phyloP scores from a whole-genome alignment of 2,888 invertebrate species.

The Malacosoma neustria region DNA sequence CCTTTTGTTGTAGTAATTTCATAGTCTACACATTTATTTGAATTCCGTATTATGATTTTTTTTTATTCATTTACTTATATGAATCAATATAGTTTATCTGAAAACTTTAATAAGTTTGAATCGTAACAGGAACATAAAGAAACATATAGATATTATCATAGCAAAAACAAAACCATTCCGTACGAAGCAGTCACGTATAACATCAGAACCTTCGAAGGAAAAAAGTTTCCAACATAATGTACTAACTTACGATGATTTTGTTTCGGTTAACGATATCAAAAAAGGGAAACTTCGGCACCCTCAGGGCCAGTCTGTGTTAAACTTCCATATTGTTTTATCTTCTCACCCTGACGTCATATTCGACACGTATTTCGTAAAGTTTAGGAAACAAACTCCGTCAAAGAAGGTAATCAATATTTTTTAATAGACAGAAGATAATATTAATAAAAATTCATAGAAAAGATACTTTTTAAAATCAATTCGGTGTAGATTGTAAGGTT shows the following conservation, averaged over 20 bases:
- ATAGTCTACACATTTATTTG: no score
- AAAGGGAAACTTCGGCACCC: conserved; percentile 1
- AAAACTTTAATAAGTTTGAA: no score
- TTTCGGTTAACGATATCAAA: not conserved
- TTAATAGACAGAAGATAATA: not conserved
- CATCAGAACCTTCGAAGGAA: not conserved
- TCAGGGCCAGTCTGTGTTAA: conserved; percentile 1
- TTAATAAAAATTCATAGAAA: no score
- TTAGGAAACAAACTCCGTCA: not conserved
- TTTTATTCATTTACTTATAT: no score
- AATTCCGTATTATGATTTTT: no score
- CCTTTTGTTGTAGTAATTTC: no score
- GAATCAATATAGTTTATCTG: no score
- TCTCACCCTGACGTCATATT: conserved; percentile 3
- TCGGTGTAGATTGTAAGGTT: no score
- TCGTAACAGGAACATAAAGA: no score
- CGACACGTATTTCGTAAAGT: not conserved
- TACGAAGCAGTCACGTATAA: not conserved
- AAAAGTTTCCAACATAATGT: not conserved
- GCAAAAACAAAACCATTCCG: not conserved
- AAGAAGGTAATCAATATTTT: not conserved
- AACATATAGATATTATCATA: no score
- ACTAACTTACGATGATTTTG: not conserved
- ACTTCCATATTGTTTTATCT: conserved; percentile 5
- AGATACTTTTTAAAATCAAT: no score